Percentiles rank a stretch among this genome's conserved stretches.
These are phyloP conservation scores for Panulirus ornatus DNA, from an alignment of 1,140 invertebrate species.

Conservation along the genomic window DNA sequence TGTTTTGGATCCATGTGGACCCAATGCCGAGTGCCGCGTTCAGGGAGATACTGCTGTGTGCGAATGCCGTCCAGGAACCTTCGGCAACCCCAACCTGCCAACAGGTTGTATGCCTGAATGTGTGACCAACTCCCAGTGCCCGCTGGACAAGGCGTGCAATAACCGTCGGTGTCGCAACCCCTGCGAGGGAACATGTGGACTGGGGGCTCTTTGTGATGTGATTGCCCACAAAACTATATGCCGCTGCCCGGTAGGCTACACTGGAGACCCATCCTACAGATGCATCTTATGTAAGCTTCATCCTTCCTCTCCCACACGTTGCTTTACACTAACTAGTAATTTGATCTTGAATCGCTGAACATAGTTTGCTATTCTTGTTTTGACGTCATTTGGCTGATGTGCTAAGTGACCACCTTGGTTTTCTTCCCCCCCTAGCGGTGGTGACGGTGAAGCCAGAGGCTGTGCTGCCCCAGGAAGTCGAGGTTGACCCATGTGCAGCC, in stretches of 20 bases:
- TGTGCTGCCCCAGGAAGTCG: constrained; percentile 2
- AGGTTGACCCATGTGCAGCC: constrained; percentile 62
- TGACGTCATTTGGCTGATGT: not conserved
- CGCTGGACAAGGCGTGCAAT: constrained; percentile 86
- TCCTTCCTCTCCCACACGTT: not conserved
- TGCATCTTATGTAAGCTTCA: constrained; percentile 44
- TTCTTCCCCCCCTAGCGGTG: no score
- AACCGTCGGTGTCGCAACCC: constrained; percentile 85
- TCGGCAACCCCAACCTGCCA: constrained; percentile 83
- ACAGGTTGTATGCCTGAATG: constrained; percentile 81
- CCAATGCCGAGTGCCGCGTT: constrained; percentile 85
- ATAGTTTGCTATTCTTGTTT: not conserved
- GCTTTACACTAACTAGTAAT: not conserved
- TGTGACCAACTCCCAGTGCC: constrained; percentile 81
- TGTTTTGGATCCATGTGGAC: constrained; percentile 85
- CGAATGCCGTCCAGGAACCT: constrained; percentile 82
- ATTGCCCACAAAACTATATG: constrained; percentile 83
- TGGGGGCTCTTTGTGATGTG: constrained; percentile 85
- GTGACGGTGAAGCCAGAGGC: not conserved
- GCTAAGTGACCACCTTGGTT: not conserved
- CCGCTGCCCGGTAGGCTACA: constrained; percentile 82
- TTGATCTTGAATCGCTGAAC: not conserved
- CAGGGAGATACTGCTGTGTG: constrained; percentile 84
- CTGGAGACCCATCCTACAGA: constrained; percentile 85
- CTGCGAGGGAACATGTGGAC: constrained; percentile 87